Evolutionary conservation across 2,888 invertebrate genomes (phyloP), one percentile per base, ranked within the genome.

Genomic region (Drosophila phalerata): DNA sequence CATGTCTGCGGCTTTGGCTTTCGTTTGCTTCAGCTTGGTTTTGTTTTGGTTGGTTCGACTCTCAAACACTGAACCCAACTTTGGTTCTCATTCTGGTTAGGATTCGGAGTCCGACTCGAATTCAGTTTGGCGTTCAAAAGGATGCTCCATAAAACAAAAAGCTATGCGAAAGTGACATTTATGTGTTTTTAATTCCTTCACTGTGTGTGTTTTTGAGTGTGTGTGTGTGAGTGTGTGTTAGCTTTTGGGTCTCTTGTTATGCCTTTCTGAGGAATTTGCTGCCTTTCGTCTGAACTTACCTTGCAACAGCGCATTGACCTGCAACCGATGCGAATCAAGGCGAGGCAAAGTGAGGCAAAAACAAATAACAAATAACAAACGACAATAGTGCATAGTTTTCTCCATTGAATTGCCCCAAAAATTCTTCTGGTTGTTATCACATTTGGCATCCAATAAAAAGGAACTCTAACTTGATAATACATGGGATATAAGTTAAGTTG

Each of bases 101-200:
- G 43, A 11, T 8, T 25, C 47, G 47, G 42, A 40, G 22, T 63
- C 62, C 30, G 37, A 51, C 56, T 17, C 25, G 28, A 43, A 19
- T 64, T 43, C 37, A 40, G 53, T n/a, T n/a, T 66, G 47, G 17
- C 15, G 30, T 53, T 52, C 48, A 52, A 60, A 77, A 82, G 82
- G 80, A 81, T 81, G 79, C 76, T 80, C 74, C 85, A 85, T 85
- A 85, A 85, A 85, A 85, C 83, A 88, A 88, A 88, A 85, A 73
- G 86, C 74, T 81, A 72, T 85, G 74, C 77, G 68, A 81, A 85
- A 85, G 81, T 85, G 85, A 88, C 86, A 88, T 85, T 85, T 88
- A 85, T 88, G 83, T 88, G 85, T 79, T 88, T 88, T 85, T 85
- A 88, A 85, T 85, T 83, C 85, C 79, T 77, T 69, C 43, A 40